A percentile compares a stretch with the other conserved stretches of the same genome.
Conservation (phyloP, 2,113 vertebrate species). For the Corynorhinus townsendii region DNA sequence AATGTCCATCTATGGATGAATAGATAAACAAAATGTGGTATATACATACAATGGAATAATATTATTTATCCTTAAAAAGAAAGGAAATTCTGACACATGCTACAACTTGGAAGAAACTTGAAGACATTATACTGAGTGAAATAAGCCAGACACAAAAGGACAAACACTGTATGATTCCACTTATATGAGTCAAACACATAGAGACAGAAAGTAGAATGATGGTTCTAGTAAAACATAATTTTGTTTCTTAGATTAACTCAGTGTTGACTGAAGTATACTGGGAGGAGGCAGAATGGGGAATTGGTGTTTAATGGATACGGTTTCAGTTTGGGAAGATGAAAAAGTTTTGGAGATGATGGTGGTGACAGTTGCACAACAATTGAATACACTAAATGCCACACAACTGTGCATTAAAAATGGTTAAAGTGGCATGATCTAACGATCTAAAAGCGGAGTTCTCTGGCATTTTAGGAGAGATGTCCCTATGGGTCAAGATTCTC, state of each 20-base stretch:
- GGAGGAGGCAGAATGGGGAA: neutral
- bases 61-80: neutral
- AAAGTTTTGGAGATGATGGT: neutral
- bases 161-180: neutral
- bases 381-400: neutral
- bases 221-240: neutral
- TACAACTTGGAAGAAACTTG: neutral
- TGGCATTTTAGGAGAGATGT: neutral
- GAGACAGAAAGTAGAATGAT: neutral
- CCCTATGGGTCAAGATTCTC: neutral
- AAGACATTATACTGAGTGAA: neutral
- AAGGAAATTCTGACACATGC: neutral
- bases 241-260: neutral
- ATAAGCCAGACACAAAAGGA: neutral
- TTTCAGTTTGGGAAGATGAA: neutral
- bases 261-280: neutral
- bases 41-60: neutral
- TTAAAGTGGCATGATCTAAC: neutral
- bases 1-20: neutral
- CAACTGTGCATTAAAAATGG: neutral
- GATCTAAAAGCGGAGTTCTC: neutral
- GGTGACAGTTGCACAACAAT: too few species aligned
- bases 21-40: neutral
- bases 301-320: neutral
- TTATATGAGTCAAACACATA: neutral